These are phyloP conservation scores for Dasysyrphus tricinctus DNA, from an alignment of 2,888 invertebrate species.

Conservation along the genomic window DNA sequence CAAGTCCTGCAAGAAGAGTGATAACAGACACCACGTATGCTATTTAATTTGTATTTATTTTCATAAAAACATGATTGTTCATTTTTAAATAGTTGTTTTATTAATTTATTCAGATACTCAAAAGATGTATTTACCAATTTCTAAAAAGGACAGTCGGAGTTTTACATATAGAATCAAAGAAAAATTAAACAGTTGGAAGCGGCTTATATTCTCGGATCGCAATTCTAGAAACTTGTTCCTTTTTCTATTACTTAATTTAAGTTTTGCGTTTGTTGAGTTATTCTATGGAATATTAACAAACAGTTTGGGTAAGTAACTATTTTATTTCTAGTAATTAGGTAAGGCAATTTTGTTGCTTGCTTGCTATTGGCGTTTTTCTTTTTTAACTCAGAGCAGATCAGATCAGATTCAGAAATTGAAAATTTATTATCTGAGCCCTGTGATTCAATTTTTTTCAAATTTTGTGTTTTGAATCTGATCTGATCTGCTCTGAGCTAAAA, in stretches of 20 bases:
- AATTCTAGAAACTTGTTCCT: constrained; percentile 97
- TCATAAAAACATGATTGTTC: constrained; percentile 17
- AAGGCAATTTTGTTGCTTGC: not conserved
- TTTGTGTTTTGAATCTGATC: no score
- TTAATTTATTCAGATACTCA: constrained; percentile 14
- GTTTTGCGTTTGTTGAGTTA: constrained; percentile 98
- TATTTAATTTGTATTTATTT: constrained; percentile 72
- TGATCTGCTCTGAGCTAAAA: no score
- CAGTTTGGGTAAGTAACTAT: constrained; percentile 87
- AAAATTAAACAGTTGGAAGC: constrained; percentile 90
- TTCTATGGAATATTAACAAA: constrained; percentile 96
- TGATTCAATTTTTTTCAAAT: no score
- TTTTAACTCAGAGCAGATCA: no score
- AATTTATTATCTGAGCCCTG: no score
- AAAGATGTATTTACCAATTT: constrained; percentile 84
- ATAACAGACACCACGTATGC: constrained; percentile 82
- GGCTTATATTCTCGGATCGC: constrained; percentile 95
- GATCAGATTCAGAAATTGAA: no score
- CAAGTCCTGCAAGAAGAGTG: constrained; percentile 63
- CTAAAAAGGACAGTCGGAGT: constrained; percentile 90
- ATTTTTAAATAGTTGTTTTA: constrained; percentile 27
- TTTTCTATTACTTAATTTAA: constrained; percentile 95
- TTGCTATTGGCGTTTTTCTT: not conserved
- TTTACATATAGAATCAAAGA: constrained; percentile 88
- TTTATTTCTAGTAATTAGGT: not conserved